Conservation (phyloP, 2,888 invertebrate genomes). For the Leucoma salicis region DNA sequence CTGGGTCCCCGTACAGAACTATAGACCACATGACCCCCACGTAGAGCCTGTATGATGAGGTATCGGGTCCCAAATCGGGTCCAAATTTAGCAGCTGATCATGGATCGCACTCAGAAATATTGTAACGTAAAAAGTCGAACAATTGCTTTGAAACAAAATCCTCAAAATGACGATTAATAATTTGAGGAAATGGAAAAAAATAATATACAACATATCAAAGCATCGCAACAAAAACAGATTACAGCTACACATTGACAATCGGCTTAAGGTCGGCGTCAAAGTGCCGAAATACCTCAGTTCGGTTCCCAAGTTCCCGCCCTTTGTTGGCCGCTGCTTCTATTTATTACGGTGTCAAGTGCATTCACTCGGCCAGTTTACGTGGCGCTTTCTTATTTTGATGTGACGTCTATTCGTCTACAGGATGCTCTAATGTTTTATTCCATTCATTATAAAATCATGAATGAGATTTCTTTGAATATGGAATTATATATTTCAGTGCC, state of each 20-base stretch:
- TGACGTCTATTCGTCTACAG: slow-evolving; percentile 44
- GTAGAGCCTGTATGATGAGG: no score
- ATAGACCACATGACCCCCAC: no score
- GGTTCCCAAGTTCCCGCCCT: slow-evolving; percentile 33
- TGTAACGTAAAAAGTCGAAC: no score
- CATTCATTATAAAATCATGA: not conserved
- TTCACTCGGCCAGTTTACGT: slow-evolving; percentile 56
- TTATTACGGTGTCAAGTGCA: slow-evolving; percentile 71
- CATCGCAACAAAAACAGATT: slow-evolving; percentile 50
- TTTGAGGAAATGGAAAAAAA: slow-evolving; percentile 20
- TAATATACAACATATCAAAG: slow-evolving; percentile 15
- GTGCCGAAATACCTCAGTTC: slow-evolving; percentile 42
- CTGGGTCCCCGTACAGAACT: no score
- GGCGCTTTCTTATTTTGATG: slow-evolving; percentile 57
- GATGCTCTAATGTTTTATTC: no score
- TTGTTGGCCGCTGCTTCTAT: slow-evolving; percentile 55
- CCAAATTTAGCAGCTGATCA: no score
- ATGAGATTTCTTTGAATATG: not conserved
- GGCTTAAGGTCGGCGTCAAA: slow-evolving; percentile 45
- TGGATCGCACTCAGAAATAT: no score
- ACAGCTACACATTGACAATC: slow-evolving; percentile 47
- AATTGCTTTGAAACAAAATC: no score
- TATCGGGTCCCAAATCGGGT: no score
- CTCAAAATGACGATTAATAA: slow-evolving; percentile 21
- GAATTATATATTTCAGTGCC: not conserved